These are phyloP conservation scores for Dromococcyx pavoninus DNA, from an alignment of 2,797 vertebrate species.

Conservation along the genomic window DNA sequence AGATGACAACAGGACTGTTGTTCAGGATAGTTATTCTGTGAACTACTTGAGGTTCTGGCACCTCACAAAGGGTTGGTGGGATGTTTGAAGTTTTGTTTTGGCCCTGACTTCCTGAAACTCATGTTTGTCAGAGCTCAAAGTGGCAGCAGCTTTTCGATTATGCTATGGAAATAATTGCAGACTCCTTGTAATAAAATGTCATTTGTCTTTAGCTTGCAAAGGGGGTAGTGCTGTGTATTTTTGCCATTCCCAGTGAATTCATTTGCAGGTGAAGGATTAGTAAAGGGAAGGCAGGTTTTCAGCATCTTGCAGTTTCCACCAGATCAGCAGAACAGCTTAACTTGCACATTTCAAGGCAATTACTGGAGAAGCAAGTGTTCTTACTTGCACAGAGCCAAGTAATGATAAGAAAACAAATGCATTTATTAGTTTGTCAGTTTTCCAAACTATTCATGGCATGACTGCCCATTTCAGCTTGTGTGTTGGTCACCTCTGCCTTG, in stretches of 20 bases:
- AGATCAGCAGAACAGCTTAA: neutral
- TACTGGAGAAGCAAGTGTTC: neutral
- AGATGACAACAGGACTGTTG: accelerated
- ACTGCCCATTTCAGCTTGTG: neutral
- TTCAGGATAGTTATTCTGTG: accelerated
- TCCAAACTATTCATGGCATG: neutral
- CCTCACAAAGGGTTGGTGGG: accelerated
- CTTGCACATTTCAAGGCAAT: neutral
- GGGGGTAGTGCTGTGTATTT: neutral
- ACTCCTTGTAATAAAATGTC: accelerated
- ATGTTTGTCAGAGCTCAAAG: neutral
- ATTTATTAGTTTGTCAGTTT: neutral
- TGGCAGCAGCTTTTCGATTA: accelerated
- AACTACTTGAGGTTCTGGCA: accelerated
- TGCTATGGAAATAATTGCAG: neutral
- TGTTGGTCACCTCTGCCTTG: neutral
- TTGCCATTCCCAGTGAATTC: too few species aligned
- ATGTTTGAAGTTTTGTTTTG: accelerated
- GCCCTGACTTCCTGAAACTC: neutral
- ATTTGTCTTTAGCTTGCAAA: accelerated
- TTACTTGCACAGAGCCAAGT: neutral
- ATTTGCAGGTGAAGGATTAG: accelerated
- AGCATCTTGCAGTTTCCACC: neutral
- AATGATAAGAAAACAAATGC: neutral
- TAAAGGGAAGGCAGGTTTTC: neutral